Evolutionary conservation across 2,113 vertebrate genomes (phyloP), one percentile per base, ranked within the genome.

Genomic region (Sinocyclocheilus rhinocerous): DNA sequence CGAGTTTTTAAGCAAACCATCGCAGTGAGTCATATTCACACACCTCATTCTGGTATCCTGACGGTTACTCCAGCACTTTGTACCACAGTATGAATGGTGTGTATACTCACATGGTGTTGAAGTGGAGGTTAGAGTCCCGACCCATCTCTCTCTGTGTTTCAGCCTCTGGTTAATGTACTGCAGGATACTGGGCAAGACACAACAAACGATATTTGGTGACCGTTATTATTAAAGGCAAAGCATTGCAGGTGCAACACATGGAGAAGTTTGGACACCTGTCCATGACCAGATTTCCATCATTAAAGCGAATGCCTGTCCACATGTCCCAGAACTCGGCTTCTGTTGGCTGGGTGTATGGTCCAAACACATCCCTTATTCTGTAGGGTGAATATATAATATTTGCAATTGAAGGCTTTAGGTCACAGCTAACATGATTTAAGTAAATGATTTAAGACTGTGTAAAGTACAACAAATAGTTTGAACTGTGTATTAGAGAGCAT

Each of bases 131-230:
- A 99, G 91, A 2, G 96, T 95, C 16, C 96, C 97, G 12, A 98
- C 95, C 98, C 98, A 6, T 70, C 97, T 94, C 4, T 97, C 96
- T 86, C 96, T 93, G 91, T 99, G 96, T 91, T 97, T 94, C 81
- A 94, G 91, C 4, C 98, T 96, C 93, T 99, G 97, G 92, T 98
- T 97, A 89, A 99, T 97, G 77, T 94, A 99, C 95, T 99, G 97
- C 86, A 99, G 94, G 89, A 98, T 88, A 91, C 97, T 99, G 61
- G 26, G 16, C 1, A 57, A 84, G n/a, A 76, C 16, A 76, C 11
- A 76, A 33, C 72, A 50, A 13, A 76, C 1, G 1, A 45, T 39
- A 11, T 12, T 48, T 75, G 8, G 73, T 11, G 39, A 76, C 10
- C 1, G n/a, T 76, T 24, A 15, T 36, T 26, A 33, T 80, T n/a